Base-by-base conservation (phyloP, 2,113 vertebrate species). In the Megaleporinus macrocephalus region DNA sequence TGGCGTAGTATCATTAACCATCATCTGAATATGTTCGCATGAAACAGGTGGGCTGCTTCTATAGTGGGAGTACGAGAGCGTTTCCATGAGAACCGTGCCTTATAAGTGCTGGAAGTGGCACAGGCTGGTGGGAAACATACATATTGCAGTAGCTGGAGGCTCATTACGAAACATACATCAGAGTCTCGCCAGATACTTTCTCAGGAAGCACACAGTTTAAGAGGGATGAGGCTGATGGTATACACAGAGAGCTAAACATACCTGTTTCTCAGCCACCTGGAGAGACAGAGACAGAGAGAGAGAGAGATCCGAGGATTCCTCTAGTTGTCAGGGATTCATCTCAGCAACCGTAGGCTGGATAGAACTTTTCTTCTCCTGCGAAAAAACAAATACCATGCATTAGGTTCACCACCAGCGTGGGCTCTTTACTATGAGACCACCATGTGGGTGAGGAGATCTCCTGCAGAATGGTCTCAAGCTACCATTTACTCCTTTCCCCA, bases 21-120 rank as follows among this genome's bases (percentile, higher is more conserved):
- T 29, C 63, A 76, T 59, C 62, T 24, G 73, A 76, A 76, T 70
- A 73, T 69, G 78, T 83, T 83, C 44, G 74, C 73, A 69, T 78
- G 78, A 83, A 86, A 83, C 85, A 86, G 78, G 85, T 86, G 85
- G 85, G 82, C 78, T 78, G 85, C 33, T 80, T 86, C 85, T 86
- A 79, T 81, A 83, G 85, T 83, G 78, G 79, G 81, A 81, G 85
- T 65, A 71, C 49, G 75, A 76, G 74, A 86, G 74, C 82, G 85
- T 86, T 86, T 86, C 85, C 85, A 86, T 86, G 85, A 86, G 85
- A 86, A 86, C 85, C 16, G 78, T 44, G 71, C 57, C 57, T 80
- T 57, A 70, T 66, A 76, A 76, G 84, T 76, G 75, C 69, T 84
- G 78, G 76, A 84, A 78, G 83, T 83, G 57, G 55, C 65, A 69